A percentile compares a stretch with the other conserved stretches of the same genome.
Evolutionary conservation across 2,113 vertebrate species (phyloP).

Genomic region (Prinia subflava): DNA sequence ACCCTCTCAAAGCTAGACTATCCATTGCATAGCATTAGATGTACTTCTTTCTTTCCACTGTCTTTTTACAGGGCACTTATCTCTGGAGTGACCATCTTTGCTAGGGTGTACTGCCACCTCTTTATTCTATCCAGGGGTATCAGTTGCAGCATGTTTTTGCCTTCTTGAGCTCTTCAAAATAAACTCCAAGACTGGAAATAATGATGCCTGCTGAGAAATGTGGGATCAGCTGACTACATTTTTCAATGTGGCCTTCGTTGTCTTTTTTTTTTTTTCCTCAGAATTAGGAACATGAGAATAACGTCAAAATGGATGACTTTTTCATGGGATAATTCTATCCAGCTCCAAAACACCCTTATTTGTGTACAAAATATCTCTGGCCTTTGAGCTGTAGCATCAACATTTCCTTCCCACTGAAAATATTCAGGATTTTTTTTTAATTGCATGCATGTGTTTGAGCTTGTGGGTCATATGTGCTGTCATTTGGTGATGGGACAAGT

Average conservation of each 20-base stretch:
- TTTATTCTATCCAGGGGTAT: background rate
- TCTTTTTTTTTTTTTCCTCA: background rate
- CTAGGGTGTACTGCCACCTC: background rate
- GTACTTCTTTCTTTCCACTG: background rate
- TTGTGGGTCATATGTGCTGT: background rate
- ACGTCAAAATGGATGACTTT: background rate
- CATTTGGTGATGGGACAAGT: background rate
- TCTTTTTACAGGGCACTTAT: background rate
- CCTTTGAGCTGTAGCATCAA: background rate
- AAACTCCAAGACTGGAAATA: background rate
- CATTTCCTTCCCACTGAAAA: background rate
- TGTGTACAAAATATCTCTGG: background rate
- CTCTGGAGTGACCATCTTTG: background rate
- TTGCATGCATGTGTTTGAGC: accelerated
- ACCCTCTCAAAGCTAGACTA: background rate
- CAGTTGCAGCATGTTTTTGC: background rate
- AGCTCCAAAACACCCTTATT: background rate
- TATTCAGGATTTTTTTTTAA: background rate
- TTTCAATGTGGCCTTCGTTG: accelerated
- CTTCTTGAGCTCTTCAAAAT: background rate
- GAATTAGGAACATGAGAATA: accelerated
- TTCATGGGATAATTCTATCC: background rate
- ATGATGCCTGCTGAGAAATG: background rate
- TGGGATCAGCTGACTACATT: background rate
- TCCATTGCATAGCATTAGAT: background rate